phyloP scores from a whole-genome alignment of 2,113 vertebrate species.

The Amblyopsis rosae region DNA sequence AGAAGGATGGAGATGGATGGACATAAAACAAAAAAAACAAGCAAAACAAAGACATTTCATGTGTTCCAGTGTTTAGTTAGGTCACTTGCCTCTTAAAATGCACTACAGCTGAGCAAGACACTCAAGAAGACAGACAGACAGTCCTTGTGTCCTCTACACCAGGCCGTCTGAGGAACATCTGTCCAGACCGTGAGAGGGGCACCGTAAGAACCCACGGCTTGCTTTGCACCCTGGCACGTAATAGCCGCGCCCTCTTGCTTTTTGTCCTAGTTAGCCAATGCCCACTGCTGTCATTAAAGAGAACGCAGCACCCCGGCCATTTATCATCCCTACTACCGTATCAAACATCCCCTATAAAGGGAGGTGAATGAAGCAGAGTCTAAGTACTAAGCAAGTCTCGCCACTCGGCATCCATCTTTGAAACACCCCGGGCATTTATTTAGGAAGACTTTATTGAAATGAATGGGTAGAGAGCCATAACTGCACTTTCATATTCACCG shows the following conservation, averaged over 20 bases:
- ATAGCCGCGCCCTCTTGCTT: constrained; percentile 20
- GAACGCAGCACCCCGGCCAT: constrained; percentile 31
- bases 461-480: too few species aligned
- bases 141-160: neutral
- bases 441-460: too few species aligned
- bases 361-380: neutral
- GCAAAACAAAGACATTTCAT: too few species aligned
- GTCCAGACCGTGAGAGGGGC: constrained; percentile 20
- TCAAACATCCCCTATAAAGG: constrained; percentile 19
- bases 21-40: too few species aligned
- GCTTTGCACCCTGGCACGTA: constrained; percentile 19
- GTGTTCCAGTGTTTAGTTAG: too few species aligned
- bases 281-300: constrained; percentile 17
- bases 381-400: neutral
- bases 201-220: neutral
- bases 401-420: too few species aligned
- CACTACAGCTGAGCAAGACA: too few species aligned
- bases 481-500: too few species aligned
- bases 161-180: constrained; percentile 23
- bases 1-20: too few species aligned
- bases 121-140: too few species aligned
- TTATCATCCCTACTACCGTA: constrained; percentile 39
- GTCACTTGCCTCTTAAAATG: too few species aligned
- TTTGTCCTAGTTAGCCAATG: constrained; percentile 26
- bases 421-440: too few species aligned